phyloP scores from a whole-genome alignment of 2,888 invertebrate genomes.

The Drosophila stalkeri region DNA sequence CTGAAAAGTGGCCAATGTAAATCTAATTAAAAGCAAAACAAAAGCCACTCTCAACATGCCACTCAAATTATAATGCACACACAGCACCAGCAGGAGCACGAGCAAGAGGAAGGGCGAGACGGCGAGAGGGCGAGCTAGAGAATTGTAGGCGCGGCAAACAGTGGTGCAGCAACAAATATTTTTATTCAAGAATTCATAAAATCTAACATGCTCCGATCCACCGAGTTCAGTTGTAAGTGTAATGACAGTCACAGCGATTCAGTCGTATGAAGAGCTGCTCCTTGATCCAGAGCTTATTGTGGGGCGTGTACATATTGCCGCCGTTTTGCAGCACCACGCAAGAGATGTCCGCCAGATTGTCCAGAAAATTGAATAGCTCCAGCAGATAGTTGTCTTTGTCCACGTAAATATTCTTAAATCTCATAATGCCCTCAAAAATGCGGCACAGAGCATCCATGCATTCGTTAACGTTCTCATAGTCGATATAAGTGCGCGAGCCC shows the following conservation, averaged over 20 bases:
- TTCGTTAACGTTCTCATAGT: background rate
- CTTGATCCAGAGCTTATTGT: conserved; percentile 20
- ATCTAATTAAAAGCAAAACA: conserved; percentile 81
- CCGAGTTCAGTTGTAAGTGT: background rate
- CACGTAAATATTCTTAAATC: background rate
- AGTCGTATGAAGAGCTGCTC: conserved; percentile 15
- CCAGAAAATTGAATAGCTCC: conserved; percentile 18
- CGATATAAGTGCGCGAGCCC: conserved; percentile 12
- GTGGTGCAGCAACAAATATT: conserved; percentile 17
- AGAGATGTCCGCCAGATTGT: conserved; percentile 15
- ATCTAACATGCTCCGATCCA: background rate
- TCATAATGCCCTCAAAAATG: background rate
- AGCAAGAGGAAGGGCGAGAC: background rate
- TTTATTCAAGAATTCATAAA: background rate
- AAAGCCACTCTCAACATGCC: conserved; percentile 81
- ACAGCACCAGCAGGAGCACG: conserved; percentile 20
- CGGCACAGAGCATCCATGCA: conserved; percentile 21
- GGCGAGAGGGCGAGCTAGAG: background rate
- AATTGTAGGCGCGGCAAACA: conserved; percentile 13
- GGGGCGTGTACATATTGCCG: conserved; percentile 4
- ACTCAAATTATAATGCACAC: conserved; percentile 78
- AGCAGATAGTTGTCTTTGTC: background rate
- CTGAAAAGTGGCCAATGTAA: conserved; percentile 82
- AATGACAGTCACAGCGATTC: background rate
- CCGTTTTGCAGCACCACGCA: conserved; percentile 11